phyloP scores from a whole-genome alignment of 2,888 invertebrate genomes.

The Drosophila mettleri region DNA sequence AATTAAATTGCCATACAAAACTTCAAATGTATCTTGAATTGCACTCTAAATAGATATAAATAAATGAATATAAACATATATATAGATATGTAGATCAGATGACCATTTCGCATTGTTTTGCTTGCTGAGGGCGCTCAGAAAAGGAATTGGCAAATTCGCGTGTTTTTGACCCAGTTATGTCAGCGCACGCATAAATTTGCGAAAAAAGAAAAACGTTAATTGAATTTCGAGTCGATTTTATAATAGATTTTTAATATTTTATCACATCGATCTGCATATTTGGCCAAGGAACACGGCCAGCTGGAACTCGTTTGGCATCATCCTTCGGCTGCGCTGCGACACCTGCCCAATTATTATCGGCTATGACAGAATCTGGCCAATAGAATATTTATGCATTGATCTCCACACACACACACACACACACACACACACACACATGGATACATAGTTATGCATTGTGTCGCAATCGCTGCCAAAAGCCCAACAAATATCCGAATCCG shows the following conservation, averaged over 20 bases:
- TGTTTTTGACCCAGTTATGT: conserved; percentile 61
- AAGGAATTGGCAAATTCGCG: conserved; percentile 56
- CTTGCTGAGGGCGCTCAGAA: conserved; percentile 20
- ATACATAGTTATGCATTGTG: conserved; percentile 39
- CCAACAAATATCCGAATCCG: conserved; percentile 31
- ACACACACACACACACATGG: conserved; percentile 4
- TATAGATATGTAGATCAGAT: conserved; percentile 9
- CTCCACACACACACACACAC: neutral
- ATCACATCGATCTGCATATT: neutral
- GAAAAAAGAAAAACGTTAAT: conserved; percentile 27
- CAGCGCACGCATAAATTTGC: conserved; percentile 39
- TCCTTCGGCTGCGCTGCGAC: conserved; percentile 1
- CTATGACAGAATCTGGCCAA: conserved; percentile 44
- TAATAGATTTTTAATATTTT: neutral
- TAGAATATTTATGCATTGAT: conserved; percentile 17
- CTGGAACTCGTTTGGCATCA: conserved; percentile 16
- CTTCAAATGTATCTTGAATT: conserved; percentile 18
- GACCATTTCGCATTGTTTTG: conserved; percentile 32
- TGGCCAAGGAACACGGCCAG: neutral
- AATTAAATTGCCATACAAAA: conserved; percentile 54
- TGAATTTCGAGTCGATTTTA: conserved; percentile 14
- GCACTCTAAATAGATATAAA: conserved; percentile 2
- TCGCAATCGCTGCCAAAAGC: conserved; percentile 51
- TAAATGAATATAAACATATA: no score
- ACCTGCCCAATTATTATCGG: conserved; percentile 42